These are phyloP conservation scores for Petrosia ficiformis DNA, from an alignment of 37 sponge, comb jelly and placozoan genomes.

Conservation along the genomic window DNA sequence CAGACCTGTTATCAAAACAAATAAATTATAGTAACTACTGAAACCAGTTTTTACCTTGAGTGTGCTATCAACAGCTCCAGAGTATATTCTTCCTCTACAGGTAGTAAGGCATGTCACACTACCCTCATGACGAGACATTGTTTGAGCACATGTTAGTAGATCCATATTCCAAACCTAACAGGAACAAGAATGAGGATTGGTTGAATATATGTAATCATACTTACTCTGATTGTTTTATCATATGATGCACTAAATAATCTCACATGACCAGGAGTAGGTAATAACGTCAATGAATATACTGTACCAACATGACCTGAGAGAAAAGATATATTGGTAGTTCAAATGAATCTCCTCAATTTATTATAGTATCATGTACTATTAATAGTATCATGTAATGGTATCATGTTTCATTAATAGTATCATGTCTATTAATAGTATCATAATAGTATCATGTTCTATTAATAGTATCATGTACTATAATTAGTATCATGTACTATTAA, in stretches of 20 bases:
- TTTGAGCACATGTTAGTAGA: slow-evolving; percentile 79
- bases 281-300: slow-evolving; percentile 75
- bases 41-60: slow-evolving; percentile 24
- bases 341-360: neutral
- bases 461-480: no score
- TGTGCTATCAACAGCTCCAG: slow-evolving; percentile 65
- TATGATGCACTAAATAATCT: slow-evolving; percentile 85
- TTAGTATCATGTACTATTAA: no score
- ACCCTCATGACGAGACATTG: slow-evolving; percentile 86
- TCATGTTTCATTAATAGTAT: no score
- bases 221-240: slow-evolving; percentile 84
- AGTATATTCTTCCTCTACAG: slow-evolving; percentile 54
- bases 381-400: no score
- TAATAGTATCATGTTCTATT: no score
- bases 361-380: no score
- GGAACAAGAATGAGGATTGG: neutral
- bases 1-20: neutral
- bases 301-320: slow-evolving; percentile 74
- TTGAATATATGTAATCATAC: neutral
- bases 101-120: slow-evolving; percentile 80
- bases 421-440: no score
- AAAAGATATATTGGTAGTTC: neutral
- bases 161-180: slow-evolving; percentile 91
- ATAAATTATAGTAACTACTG: neutral
- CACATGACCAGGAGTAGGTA: slow-evolving; percentile 50